These are phyloP conservation scores for Lagenorhynchus albirostris DNA, from an alignment of 2,113 vertebrate species.

Conservation along the genomic window DNA sequence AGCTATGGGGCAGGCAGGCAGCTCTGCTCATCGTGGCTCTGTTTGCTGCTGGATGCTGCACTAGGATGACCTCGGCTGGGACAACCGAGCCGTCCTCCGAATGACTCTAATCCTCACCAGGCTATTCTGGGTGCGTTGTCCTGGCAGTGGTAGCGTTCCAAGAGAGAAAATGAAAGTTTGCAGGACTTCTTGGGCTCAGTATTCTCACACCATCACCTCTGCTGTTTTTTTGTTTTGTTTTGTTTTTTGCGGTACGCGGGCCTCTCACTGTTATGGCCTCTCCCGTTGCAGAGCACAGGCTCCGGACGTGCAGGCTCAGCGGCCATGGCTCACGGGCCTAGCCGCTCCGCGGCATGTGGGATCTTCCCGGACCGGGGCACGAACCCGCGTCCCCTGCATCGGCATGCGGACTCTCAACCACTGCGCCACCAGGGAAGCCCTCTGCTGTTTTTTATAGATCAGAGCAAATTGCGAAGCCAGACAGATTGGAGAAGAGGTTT, in stretches of 20 bases:
- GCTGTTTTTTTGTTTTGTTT: not conserved
- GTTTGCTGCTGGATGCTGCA: not conserved
- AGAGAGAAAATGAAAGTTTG: not conserved
- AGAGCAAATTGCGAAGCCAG: not conserved
- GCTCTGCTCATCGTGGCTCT: not conserved
- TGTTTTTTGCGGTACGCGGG: no score
- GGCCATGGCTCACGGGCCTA: no score
- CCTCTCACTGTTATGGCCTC: no score
- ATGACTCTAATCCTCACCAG: not conserved
- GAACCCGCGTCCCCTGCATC: no score
- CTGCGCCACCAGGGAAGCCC: no score
- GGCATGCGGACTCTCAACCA: no score
- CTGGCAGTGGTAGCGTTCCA: not conserved
- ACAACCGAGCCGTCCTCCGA: not conserved
- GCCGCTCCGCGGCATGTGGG: no score
- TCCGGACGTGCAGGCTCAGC: no score
- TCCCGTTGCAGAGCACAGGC: no score
- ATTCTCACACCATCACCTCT: not conserved
- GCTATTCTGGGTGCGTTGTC: not conserved
- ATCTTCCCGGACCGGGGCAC: no score
- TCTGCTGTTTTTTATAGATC: not conserved
- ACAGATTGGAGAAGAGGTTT: not conserved
- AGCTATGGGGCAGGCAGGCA: not conserved
- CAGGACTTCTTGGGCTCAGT: not conserved
- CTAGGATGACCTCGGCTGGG: rapidly evolving